Base-by-base conservation (phyloP, 2,888 invertebrate species). In the Limnephilus lunatus region DNA sequence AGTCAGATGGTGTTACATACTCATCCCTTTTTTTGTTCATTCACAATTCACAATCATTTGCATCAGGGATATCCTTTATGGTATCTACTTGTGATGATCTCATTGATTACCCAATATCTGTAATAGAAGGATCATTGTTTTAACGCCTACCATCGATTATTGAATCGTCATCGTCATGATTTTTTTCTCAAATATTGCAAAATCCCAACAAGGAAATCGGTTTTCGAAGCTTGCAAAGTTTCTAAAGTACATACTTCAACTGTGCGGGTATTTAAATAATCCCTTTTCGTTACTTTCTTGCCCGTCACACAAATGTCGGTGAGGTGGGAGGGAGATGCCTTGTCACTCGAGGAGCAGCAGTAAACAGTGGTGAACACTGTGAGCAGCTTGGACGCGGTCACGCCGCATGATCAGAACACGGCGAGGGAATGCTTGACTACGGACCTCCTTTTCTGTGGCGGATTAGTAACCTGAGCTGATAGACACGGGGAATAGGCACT, bases 401-500 rank as follows among this genome's bases (percentile, higher is more conserved):
- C 89, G 85, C 44, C 86, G 68, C 89, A 35, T 91, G 91, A 88
- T 68, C 91, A 86, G 81, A 82, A 88, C 81, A 83, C 91, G 90
- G 53, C 81, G 44, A 80, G 89, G 35, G 89, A 44, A 88, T 80
- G 89, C 89, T 80, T 25, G 81, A 35, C 19, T 89, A 86, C 83
- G 80, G 90, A 90, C 82, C 81, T 85, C 90, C 91, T 90, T 92
- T 90, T 92, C 88, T 90, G 89, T 53, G 89, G 92, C 44, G 92
- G 90, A 92, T 92, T 92, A 90, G 92, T 92, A 92, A 92, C 86
- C 81, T 68, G 92, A 92, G 80, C 48, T 68, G 81, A 82, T 82
- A 82, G n/a, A 86, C 39, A 86, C 35, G 86, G 86, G 9, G n/a
- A 31, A 87, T 87, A 31, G 39, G 53, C 7, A 48, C 39, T 39